phyloP scores from a whole-genome alignment of 2,113 vertebrate species.

The Chaetodon trifascialis region DNA sequence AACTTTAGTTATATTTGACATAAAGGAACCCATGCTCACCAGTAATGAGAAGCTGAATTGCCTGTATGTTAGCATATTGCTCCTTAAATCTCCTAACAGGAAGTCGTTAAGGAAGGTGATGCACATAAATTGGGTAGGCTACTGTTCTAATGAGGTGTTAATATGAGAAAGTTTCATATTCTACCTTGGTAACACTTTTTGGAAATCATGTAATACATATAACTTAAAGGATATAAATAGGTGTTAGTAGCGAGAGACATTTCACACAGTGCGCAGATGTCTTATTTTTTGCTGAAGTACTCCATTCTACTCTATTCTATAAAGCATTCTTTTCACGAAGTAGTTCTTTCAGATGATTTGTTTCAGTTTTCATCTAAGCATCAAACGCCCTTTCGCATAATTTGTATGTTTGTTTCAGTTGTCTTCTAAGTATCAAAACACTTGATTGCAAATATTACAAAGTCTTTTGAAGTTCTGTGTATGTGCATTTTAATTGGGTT shows the following conservation, averaged over 20 bases:
- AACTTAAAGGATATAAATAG: neutral
- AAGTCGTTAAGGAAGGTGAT: slow-evolving; percentile 22
- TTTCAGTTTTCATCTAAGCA: neutral
- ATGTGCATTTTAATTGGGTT: neutral
- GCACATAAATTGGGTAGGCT: neutral
- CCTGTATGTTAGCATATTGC: slow-evolving; percentile 13
- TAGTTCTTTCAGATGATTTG: no score
- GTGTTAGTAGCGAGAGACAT: neutral
- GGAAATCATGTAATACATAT: neutral
- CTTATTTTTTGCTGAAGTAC: neutral
- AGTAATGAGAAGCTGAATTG: slow-evolving; percentile 38
- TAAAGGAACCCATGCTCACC: slow-evolving; percentile 35
- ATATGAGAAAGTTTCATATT: neutral
- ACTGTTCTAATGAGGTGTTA: neutral
- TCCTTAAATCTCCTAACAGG: slow-evolving; percentile 19
- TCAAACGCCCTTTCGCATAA: neutral
- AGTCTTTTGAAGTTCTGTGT: neutral
- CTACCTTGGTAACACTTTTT: neutral
- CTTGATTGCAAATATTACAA: neutral
- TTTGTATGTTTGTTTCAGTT: neutral
- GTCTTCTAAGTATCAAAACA: neutral
- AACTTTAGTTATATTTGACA: slow-evolving; percentile 42
- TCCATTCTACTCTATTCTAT: neutral
- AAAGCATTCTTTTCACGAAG: no score
- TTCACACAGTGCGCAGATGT: neutral